Conservation (phyloP, 2,888 invertebrate species). For the Noctua pronuba region DNA sequence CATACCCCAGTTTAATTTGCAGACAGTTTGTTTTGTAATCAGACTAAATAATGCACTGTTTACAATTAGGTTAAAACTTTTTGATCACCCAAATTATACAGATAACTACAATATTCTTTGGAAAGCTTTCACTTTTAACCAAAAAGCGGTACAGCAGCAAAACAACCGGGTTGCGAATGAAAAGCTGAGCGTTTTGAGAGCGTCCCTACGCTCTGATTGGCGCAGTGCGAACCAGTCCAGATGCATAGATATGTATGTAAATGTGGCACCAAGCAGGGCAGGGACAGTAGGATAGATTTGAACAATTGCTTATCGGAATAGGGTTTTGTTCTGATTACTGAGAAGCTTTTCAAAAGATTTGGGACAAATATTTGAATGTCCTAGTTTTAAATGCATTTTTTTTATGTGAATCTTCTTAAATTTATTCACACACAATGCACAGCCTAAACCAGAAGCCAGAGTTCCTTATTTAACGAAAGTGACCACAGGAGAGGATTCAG, state of each 20-base stretch:
- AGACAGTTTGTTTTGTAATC: neutral
- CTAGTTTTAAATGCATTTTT: neutral
- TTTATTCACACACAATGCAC: neutral
- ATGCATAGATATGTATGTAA: constrained; percentile 67
- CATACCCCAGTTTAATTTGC: neutral
- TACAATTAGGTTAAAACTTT: neutral
- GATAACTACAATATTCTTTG: constrained; percentile 24
- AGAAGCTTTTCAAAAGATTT: neutral
- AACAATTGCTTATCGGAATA: constrained; percentile 12
- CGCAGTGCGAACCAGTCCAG: constrained; percentile 67
- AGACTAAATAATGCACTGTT: neutral
- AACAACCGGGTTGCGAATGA: constrained; percentile 58
- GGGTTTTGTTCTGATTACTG: neutral
- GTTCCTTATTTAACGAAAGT: neutral
- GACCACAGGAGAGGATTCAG: too few relatives aligned
- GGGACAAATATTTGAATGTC: neutral
- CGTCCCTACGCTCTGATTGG: constrained; percentile 70
- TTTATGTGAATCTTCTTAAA: neutral
- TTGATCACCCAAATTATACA: constrained; percentile 5
- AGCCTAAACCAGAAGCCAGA: neutral
- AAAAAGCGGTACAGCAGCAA: constrained; percentile 28
- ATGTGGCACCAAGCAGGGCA: constrained; percentile 23
- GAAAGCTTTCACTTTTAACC: constrained; percentile 58
- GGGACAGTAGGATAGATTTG: constrained; percentile 25
- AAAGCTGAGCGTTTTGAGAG: constrained; percentile 61